A percentile compares a stretch with the other conserved stretches of the same genome.
Conservation (phyloP, 2,113 vertebrate species). For the Hippocampus zosterae region DNA sequence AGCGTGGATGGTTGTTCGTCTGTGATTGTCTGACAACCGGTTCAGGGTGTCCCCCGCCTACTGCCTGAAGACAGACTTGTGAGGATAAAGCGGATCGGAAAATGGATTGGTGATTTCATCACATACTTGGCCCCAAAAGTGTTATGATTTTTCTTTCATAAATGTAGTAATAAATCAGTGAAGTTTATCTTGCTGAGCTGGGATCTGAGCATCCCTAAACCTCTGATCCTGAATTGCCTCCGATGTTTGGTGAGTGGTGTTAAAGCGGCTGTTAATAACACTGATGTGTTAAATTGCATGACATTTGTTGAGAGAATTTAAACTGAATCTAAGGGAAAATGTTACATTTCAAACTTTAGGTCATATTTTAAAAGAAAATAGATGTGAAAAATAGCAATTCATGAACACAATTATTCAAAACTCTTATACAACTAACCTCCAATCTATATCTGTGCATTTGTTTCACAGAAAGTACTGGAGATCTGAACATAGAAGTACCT, state of each 20-base stretch:
- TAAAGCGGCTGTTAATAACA: neutral
- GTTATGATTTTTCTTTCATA: too few species aligned
- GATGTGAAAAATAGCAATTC: neutral
- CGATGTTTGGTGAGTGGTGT: neutral
- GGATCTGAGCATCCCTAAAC: too few species aligned
- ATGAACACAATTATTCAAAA: neutral
- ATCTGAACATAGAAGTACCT: slow-evolving; percentile 41
- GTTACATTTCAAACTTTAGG: neutral
- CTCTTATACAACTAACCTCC: neutral
- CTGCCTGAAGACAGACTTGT: too few species aligned
- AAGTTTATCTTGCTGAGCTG: too few species aligned
- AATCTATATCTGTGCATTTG: neutral
- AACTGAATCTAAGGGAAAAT: neutral
- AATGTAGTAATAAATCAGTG: too few species aligned
- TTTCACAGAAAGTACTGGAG: slow-evolving; percentile 48
- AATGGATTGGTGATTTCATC: too few species aligned
- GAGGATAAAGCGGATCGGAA: too few species aligned
- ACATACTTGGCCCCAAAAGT: too few species aligned
- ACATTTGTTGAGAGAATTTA: neutral
- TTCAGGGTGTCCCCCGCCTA: too few species aligned
- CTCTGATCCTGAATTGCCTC: too few species aligned
- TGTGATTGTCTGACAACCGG: too few species aligned
- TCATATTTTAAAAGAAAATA: neutral
- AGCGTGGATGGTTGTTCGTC: too few species aligned
- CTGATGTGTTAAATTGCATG: neutral